Evolutionary conservation across 2,113 vertebrate species (phyloP), one percentile per base, ranked within the genome.

Genomic region (Oceanodroma tethys): DNA sequence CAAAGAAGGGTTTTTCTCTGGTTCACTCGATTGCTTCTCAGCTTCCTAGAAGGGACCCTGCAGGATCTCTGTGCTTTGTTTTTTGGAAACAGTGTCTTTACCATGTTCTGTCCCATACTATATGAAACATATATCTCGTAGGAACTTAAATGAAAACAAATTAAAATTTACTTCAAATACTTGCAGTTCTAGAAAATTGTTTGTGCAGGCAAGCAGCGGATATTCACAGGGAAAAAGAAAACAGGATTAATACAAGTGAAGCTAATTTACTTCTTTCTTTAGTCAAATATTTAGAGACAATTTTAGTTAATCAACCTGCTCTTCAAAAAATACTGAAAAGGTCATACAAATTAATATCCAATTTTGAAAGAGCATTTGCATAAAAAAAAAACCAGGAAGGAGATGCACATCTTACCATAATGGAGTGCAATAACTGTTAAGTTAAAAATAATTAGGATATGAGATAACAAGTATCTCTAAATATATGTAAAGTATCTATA

Each of bases 241-340:
- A 47, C 38, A 10, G 43, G 36, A 88, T 88, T 89, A 45, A 45
- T 60, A 56, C 30, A 43, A 45, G 43, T 60, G 78, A 85, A 80
- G 68, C 42, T 66, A 96, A 93, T 96, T 92, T 40, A 50, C 36
- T 88, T 62, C 59, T 82, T 84, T 43, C 42, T 63, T 93, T 58
- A 62, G 32, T 86, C 55, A 96, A 94, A 95, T 95, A 88, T 95
- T 81, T 94, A 92, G 68, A 70, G 40, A 65, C n/a, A 29, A 55
- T 82, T 87, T 95, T 50, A 94, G 56, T 75, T 96, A 74, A 93
- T 93, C 47, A 82, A 9, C 42, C 29, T 56, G 17, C 56, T 86
- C 73, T 85, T 76, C 38, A 74, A 67, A 91, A 78, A 82, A 74
- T 89, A 47, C 20, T 81, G 56, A 78, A 82, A 86, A 95, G 47